Conservation (phyloP, 1,140 invertebrate species). For the Listronotus oregonensis region DNA sequence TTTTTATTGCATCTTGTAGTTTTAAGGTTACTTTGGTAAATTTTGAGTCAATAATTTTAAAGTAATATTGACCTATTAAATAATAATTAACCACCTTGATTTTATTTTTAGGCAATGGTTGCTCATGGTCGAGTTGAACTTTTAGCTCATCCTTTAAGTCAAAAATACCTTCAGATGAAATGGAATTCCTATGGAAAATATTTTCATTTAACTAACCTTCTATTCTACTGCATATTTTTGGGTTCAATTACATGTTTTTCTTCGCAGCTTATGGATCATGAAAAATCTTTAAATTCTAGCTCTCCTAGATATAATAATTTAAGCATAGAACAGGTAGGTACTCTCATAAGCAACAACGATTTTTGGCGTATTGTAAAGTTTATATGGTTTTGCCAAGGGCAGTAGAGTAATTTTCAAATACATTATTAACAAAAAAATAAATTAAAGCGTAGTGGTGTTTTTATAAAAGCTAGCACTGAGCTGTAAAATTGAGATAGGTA, state of each 20-base stretch:
- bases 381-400: no score
- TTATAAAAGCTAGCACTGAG: no score
- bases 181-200: conserved; percentile 88
- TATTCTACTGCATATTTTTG: conserved; percentile 77
- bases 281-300: conserved; percentile 30
- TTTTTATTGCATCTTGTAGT: no score
- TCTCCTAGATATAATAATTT: conserved; percentile 25
- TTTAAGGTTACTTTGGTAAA: no score
- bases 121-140: conserved; percentile 77
- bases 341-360: no score
- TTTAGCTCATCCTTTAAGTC: conserved; percentile 78
- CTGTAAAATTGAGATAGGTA: no score
- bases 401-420: no score
- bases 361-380: no score
- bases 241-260: conserved; percentile 75
- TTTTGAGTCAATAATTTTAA: no score
- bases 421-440: no score
- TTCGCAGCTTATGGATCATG: conserved; percentile 55
- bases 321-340: conserved; percentile 23
- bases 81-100: not conserved
- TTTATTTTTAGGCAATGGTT: conserved; percentile 73
- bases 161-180: conserved; percentile 86
- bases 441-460: no score
- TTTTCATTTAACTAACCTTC: conserved; percentile 75
- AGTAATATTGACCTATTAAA: conserved; percentile 9